Evolutionary conservation across 2,888 invertebrate species (phyloP).

Genomic region (Phengaris arion): DNA sequence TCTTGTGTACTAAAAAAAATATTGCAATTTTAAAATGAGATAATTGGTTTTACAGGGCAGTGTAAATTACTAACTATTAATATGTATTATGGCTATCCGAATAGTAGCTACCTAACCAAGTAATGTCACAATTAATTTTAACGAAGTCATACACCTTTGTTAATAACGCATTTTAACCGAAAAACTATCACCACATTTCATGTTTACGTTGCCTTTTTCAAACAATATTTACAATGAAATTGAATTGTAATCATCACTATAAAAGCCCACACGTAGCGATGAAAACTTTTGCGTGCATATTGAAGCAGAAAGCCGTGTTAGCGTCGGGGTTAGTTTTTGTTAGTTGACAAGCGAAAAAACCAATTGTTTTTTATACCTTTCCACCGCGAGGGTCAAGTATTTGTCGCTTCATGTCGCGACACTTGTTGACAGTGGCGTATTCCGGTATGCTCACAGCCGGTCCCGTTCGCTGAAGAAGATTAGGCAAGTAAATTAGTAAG

Average conservation of each 20-base stretch:
- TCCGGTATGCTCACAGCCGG: slow-evolving; percentile 49
- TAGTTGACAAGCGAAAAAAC: slow-evolving; percentile 19
- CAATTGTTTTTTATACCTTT: slow-evolving; percentile 51
- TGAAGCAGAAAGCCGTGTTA: slow-evolving; percentile 24
- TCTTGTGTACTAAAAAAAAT: no score
- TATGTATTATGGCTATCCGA: no score
- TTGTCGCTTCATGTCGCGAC: slow-evolving; percentile 46
- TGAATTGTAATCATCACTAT: slow-evolving; percentile 20
- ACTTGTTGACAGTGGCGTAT: slow-evolving; percentile 59
- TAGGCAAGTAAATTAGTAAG: slow-evolving; percentile 36
- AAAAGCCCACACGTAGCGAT: slow-evolving; percentile 3
- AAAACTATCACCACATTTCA: background rate
- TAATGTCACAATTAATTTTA: no score
- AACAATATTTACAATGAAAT: slow-evolving; percentile 7
- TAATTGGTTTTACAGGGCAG: no score
- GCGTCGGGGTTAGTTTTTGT: slow-evolving; percentile 35
- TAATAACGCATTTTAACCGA: background rate
- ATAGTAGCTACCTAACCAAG: no score
- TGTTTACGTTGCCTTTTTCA: background rate
- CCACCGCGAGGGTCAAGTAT: slow-evolving; percentile 49
- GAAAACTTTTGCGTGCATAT: slow-evolving; percentile 7
- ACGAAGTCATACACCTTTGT: no score
- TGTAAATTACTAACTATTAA: no score
- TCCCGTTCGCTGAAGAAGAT: slow-evolving; percentile 39
- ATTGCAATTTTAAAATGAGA: no score